phyloP scores from a whole-genome alignment of 2,888 invertebrate species.

The Sinohyriopsis cumingii region DNA sequence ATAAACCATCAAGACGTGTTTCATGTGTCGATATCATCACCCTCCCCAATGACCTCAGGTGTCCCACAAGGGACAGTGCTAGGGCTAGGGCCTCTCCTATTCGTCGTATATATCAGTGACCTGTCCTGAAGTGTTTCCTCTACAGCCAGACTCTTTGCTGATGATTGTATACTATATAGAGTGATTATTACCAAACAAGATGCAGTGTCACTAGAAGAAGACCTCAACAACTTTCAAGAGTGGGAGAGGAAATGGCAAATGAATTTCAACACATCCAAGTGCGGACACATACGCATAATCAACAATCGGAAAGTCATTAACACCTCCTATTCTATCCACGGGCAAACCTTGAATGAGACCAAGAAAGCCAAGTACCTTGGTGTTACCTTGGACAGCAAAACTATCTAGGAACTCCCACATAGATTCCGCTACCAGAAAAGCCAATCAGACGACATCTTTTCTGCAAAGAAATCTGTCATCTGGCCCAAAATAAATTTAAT shows the following conservation, averaged over 20 bases:
- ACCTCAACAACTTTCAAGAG: neutral
- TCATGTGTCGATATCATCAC: neutral
- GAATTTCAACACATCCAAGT: neutral
- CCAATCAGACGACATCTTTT: constrained; percentile 3
- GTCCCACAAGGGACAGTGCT: too few relatives aligned
- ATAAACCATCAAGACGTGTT: neutral
- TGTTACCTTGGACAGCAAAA: neutral
- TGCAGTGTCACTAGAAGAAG: constrained; percentile 1
- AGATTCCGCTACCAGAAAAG: neutral
- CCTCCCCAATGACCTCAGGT: too few relatives aligned
- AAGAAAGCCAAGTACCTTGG: neutral
- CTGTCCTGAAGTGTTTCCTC: constrained; percentile 3
- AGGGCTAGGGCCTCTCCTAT: neutral
- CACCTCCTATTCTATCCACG: constrained; percentile 1
- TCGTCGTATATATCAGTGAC: neutral
- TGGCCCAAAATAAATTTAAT: neutral
- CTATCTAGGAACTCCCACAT: neutral
- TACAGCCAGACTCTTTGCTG: neutral
- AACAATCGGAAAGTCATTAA: neutral
- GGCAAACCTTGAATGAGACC: neutral
- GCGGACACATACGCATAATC: neutral
- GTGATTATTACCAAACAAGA: neutral
- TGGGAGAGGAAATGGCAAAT: constrained; percentile 1
- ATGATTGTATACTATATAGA: neutral
- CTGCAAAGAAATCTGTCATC: neutral